Conservation (phyloP, 2,797 vertebrate species). For the Hirundo rustica region DNA sequence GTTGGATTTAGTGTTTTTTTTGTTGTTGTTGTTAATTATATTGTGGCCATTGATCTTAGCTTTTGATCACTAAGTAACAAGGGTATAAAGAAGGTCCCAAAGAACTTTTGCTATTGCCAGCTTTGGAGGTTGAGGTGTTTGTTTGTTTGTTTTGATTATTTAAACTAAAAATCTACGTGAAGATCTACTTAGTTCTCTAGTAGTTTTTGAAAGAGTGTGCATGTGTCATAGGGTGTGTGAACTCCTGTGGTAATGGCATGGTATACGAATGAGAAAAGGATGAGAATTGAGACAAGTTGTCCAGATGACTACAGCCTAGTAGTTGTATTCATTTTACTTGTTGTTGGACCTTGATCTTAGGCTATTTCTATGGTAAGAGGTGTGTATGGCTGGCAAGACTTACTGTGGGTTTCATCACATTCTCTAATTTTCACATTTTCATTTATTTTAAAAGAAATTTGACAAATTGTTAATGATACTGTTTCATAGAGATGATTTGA, state of each 20-base stretch:
- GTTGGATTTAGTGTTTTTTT: background rate
- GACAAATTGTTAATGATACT: background rate
- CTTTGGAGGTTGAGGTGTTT: background rate
- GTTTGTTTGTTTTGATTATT: background rate
- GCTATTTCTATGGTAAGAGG: background rate
- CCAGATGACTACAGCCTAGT: background rate
- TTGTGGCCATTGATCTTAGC: background rate
- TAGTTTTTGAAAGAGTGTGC: background rate
- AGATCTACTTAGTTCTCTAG: background rate
- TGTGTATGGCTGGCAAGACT: background rate
- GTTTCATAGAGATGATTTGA: background rate
- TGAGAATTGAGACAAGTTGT: background rate
- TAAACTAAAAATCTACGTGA: background rate
- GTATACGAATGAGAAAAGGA: background rate
- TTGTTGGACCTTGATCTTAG: background rate
- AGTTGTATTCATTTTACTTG: background rate
- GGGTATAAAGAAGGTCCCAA: background rate
- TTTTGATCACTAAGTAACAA: background rate
- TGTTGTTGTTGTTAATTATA: background rate
- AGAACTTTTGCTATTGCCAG: background rate
- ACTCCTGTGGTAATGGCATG: background rate
- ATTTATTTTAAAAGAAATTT: background rate
- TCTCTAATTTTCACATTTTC: background rate
- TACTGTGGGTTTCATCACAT: background rate
- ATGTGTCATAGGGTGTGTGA: fast-evolving